Conservation (phyloP, 2,888 invertebrate species). For the Fragum whitleyi region DNA sequence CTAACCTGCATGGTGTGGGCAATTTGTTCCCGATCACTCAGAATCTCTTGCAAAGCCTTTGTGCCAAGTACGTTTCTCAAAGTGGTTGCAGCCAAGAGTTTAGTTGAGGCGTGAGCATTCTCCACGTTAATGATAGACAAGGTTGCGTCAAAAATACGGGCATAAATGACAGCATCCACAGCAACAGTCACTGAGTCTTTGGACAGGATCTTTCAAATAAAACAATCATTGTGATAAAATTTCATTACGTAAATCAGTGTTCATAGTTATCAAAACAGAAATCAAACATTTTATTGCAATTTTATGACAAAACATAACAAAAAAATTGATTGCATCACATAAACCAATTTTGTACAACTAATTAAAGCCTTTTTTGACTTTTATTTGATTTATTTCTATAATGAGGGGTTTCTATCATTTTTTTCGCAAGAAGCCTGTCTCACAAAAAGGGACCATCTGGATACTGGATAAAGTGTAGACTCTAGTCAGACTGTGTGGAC, state of each 20-base stretch:
- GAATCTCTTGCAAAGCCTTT: constrained; percentile 96
- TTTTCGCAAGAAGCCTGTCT: no score
- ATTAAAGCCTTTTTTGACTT: no score
- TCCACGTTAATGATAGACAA: constrained; percentile 99
- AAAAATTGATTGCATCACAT: no score
- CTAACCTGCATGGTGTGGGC: constrained; percentile 91
- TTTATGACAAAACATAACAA: no score
- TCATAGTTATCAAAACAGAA: background rate
- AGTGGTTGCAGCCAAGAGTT: constrained; percentile 90
- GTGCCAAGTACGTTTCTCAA: constrained; percentile 96
- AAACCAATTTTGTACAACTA: no score
- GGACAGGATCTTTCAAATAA: constrained; percentile 92
- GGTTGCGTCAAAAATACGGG: constrained; percentile 95
- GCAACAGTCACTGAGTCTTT: constrained; percentile 99
- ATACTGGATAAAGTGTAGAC: no score
- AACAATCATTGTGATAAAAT: background rate
- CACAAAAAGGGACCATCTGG: no score
- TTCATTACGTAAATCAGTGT: background rate
- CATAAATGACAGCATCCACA: constrained; percentile 92
- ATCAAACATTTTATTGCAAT: no score
- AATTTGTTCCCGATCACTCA: constrained; percentile 97
- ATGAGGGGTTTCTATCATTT: no score
- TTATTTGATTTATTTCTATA: no score
- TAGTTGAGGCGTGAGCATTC: constrained; percentile 97
- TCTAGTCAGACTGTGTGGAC: no score